These are phyloP conservation scores for Anguilla marmorata DNA, from an alignment of 2,797 vertebrate genomes.

Conservation along the genomic window DNA sequence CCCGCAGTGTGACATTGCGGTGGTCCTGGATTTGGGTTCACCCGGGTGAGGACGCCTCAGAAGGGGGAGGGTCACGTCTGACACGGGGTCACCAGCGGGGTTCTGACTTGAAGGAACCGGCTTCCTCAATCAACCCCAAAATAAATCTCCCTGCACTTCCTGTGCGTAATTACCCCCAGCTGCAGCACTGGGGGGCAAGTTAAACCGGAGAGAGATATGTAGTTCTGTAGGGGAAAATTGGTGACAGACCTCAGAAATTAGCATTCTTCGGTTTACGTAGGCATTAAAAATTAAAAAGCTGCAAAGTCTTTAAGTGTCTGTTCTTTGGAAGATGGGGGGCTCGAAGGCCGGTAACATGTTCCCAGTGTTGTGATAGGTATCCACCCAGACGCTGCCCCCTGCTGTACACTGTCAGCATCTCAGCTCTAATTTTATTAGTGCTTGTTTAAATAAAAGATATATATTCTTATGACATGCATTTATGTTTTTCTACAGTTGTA, in stretches of 20 bases:
- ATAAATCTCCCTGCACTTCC: slow-evolving; percentile 1
- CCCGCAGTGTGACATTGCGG: background rate
- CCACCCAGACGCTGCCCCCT: background rate
- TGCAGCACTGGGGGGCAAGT: slow-evolving; percentile 8
- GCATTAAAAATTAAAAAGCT: slow-evolving; percentile 14
- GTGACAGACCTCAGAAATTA: slow-evolving; percentile 13
- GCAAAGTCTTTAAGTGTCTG: background rate
- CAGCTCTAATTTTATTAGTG: background rate
- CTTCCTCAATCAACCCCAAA: slow-evolving; percentile 20
- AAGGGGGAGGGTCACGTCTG: background rate
- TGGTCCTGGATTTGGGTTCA: background rate
- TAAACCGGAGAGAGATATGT: background rate
- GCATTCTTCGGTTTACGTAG: background rate
- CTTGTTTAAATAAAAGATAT: background rate
- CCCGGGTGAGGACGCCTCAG: background rate
- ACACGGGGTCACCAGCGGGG: background rate
- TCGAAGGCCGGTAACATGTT: background rate
- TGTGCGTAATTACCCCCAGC: slow-evolving; percentile 19
- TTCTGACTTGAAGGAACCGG: background rate
- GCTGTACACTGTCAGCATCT: background rate
- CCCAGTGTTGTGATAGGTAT: background rate
- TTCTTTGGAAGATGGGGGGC: background rate
- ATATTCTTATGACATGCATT: background rate
- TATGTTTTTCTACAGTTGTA: too few relatives aligned
- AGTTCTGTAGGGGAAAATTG: slow-evolving; percentile 4